Evolutionary conservation across 2,113 vertebrate species (phyloP).

Genomic region (Hystrix brachyura): DNA sequence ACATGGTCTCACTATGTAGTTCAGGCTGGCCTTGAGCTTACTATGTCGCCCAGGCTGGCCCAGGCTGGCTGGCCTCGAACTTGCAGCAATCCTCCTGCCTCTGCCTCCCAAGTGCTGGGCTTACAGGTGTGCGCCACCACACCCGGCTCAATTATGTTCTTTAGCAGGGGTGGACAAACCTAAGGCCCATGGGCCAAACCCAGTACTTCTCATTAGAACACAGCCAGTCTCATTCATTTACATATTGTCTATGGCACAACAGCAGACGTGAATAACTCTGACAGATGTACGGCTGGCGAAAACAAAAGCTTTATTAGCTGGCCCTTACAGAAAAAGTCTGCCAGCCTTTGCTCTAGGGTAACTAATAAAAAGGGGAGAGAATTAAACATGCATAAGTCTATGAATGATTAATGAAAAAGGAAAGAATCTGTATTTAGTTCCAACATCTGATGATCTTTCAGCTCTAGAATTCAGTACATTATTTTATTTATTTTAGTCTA

Average conservation of each 20-base stretch:
- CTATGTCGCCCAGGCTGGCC: no score
- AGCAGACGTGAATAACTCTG: constrained; percentile 25
- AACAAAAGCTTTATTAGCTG: constrained; percentile 50
- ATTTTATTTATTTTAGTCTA: constrained; percentile 2
- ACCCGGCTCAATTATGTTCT: not conserved
- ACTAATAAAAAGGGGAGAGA: constrained; percentile 5
- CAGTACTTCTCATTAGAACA: not conserved
- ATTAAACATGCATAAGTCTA: not conserved
- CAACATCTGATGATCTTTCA: constrained; percentile 57
- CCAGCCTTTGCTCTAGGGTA: not conserved
- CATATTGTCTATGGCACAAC: not conserved
- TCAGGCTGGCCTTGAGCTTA: no score
- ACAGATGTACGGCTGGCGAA: not conserved
- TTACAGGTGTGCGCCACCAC: no score
- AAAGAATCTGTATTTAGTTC: constrained; percentile 25
- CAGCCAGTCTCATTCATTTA: not conserved
- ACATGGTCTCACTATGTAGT: not conserved
- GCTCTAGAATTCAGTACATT: constrained; percentile 57
- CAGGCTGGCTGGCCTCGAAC: no score
- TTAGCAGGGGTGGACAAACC: not conserved
- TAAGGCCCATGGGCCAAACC: not conserved
- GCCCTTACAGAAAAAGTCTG: constrained; percentile 1
- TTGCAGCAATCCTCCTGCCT: no score
- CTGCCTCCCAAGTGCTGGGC: no score
- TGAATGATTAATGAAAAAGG: constrained; percentile 33